phyloP scores from a whole-genome alignment of 2,113 vertebrate species.

The Probosciger aterrimus region DNA sequence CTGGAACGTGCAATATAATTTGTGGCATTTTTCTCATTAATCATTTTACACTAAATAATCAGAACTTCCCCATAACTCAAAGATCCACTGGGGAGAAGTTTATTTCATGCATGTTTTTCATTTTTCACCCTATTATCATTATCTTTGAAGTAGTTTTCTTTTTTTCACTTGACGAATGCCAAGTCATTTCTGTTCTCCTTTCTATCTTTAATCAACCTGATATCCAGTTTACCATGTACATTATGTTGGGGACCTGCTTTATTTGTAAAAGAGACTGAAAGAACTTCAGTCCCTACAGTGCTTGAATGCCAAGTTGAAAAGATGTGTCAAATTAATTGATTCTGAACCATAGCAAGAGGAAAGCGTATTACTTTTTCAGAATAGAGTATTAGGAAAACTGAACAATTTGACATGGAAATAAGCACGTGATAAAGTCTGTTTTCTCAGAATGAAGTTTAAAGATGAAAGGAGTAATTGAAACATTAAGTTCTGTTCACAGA shows the following conservation, averaged over 20 bases:
- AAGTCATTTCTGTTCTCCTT: background rate
- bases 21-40: background rate
- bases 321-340: background rate
- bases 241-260: background rate
- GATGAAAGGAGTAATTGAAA: background rate
- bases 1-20: background rate
- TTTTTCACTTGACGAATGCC: background rate
- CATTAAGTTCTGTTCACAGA: background rate
- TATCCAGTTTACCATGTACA: background rate
- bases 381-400: background rate
- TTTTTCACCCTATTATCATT: background rate
- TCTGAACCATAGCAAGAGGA: background rate
- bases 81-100: background rate
- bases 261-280: background rate
- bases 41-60: background rate
- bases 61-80: background rate
- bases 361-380: background rate
- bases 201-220: background rate
- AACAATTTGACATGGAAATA: background rate
- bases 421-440: background rate
- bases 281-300: background rate
- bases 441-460: background rate
- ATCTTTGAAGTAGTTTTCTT: background rate
- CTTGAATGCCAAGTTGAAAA: background rate
- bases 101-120: accelerated